Evolutionary conservation across 64 coral and sea anemone genomes (phyloP).

Genomic region (Dendronephthya gigantea): DNA sequence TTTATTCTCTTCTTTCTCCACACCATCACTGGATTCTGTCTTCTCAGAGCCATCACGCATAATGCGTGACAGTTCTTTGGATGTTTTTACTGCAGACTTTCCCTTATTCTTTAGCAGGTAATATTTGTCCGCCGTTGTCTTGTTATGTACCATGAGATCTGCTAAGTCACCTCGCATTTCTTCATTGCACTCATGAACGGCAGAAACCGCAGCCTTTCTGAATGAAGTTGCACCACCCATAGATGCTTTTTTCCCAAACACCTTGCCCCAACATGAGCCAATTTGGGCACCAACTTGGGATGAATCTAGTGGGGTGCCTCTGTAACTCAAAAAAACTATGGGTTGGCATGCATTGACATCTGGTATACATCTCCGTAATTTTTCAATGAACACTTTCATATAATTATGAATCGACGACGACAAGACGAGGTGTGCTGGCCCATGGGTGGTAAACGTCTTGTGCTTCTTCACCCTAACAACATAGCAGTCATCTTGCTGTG

Average conservation of each 20-base stretch:
- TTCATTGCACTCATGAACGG: slow-evolving; percentile 21
- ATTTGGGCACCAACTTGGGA: slow-evolving; percentile 31
- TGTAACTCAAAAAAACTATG: slow-evolving; percentile 3
- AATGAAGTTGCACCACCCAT: slow-evolving; percentile 15
- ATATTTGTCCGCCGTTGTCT: no score
- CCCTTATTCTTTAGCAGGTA: no score
- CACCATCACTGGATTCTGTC: no score
- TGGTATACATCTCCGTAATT: slow-evolving; percentile 19
- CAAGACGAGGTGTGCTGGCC: slow-evolving; percentile 27
- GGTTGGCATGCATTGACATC: not conserved
- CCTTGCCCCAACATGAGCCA: slow-evolving; percentile 43
- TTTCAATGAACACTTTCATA: slow-evolving; percentile 23
- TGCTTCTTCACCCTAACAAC: slow-evolving; percentile 32
- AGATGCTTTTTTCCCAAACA: not conserved
- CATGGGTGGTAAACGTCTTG: slow-evolving; percentile 38
- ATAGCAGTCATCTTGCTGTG: slow-evolving; percentile 25
- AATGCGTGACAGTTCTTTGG: no score
- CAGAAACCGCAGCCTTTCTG: slow-evolving; percentile 27
- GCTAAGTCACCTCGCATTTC: slow-evolving; percentile 31
- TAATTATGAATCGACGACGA: slow-evolving; percentile 5
- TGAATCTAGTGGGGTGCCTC: not conserved
- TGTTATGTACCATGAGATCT: slow-evolving; percentile 35
- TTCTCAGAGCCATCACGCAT: no score
- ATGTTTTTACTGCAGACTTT: no score
- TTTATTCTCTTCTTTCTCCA: no score